Percentiles rank a stretch among this genome's conserved stretches.
phyloP scores from a whole-genome alignment of 2,888 invertebrate species.

The Lucinisca nassula region DNA sequence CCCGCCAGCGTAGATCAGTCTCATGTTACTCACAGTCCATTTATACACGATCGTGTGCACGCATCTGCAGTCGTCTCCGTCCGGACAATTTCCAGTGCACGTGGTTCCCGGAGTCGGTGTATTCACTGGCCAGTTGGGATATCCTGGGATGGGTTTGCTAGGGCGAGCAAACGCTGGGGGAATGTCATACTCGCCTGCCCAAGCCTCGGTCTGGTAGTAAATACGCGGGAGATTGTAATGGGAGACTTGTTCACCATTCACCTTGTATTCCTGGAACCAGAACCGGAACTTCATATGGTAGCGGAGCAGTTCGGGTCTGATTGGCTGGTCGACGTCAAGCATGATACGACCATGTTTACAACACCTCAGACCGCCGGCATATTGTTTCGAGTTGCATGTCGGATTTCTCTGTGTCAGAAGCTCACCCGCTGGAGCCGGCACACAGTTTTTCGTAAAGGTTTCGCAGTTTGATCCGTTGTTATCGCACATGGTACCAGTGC shows the following conservation, averaged over 20 bases:
- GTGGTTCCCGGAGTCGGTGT: constrained; percentile 62
- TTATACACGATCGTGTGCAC: constrained; percentile 56
- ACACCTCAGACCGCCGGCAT: constrained; percentile 57
- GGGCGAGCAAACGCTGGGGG: constrained; percentile 62
- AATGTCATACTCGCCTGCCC: constrained; percentile 69
- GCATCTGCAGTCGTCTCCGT: constrained; percentile 60
- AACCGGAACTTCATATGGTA: constrained; percentile 70
- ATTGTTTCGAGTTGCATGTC: constrained; percentile 64
- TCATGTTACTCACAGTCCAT: constrained; percentile 60
- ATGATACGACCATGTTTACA: constrained; percentile 63
- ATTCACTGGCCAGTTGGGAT: constrained; percentile 60
- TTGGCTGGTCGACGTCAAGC: constrained; percentile 63
- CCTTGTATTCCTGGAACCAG: constrained; percentile 64
- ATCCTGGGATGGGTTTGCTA: constrained; percentile 59
- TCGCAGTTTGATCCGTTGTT: constrained; percentile 54
- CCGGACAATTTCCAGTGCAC: constrained; percentile 61
- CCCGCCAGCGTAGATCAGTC: constrained; percentile 65
- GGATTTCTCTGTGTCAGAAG: constrained; percentile 58
- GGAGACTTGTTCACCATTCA: constrained; percentile 43
- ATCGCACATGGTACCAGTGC: constrained; percentile 42
- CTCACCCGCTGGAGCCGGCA: constrained; percentile 57
- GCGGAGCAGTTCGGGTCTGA: constrained; percentile 61
- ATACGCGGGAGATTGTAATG: constrained; percentile 60
- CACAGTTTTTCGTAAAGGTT: constrained; percentile 61
- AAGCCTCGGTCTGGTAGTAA: constrained; percentile 67